Percentiles rank a stretch among this genome's conserved stretches.
phyloP scores from a whole-genome alignment of 2,888 invertebrate genomes.

The Cheilosia vernalis region DNA sequence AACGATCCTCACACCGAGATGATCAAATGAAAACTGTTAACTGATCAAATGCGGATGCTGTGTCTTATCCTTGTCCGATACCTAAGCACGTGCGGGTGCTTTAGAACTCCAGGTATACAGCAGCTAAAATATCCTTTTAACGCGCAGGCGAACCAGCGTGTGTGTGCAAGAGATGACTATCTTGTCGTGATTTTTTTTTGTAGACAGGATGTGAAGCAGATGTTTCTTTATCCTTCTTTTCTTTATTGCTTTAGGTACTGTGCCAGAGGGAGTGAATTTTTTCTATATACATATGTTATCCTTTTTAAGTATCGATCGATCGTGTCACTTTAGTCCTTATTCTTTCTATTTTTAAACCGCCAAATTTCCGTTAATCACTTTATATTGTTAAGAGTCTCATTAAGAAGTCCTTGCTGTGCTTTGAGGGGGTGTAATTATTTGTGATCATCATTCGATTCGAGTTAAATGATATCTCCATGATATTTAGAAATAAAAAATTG shows the following conservation, averaged over 20 bases:
- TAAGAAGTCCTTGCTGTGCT: constrained; percentile 61
- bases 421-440: constrained; percentile 62
- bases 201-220: constrained; percentile 59
- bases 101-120: constrained; percentile 39
- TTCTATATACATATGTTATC: neutral
- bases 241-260: neutral
- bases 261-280: constrained; percentile 5
- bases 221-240: constrained; percentile 32
- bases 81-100: constrained; percentile 46
- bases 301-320: constrained; percentile 35
- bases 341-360: neutral
- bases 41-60: constrained; percentile 22
- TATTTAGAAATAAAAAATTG: constrained; percentile 21
- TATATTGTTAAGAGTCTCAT: constrained; percentile 67
- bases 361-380: constrained; percentile 21
- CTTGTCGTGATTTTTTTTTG: constrained; percentile 10
- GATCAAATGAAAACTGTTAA: constrained; percentile 36
- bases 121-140: constrained; percentile 27
- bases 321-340: constrained; percentile 49
- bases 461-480: constrained; percentile 68
- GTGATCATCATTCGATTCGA: constrained; percentile 59
- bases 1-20: constrained; percentile 33
- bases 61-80: constrained; percentile 26
- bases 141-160: constrained; percentile 20
- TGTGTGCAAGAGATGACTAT: constrained; percentile 6